Conservation (phyloP, 2,797 vertebrate species). For the Oreochromis grahami region DNA sequence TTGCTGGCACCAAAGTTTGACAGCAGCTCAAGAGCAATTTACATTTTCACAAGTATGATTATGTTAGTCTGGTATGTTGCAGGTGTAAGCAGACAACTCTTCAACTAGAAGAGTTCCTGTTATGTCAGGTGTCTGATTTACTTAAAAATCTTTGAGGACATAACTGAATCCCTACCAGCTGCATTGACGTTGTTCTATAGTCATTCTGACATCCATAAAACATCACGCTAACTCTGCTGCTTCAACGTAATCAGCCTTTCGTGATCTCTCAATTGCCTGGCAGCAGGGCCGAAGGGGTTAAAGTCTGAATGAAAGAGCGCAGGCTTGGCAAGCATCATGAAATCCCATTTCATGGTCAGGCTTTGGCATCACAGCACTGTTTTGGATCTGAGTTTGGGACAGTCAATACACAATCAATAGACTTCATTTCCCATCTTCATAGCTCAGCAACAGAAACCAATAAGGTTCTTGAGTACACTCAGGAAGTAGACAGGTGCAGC, state of each 20-base stretch:
- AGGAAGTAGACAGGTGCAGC: neutral
- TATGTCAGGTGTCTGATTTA: conserved; percentile 24
- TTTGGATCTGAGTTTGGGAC: conserved; percentile 7
- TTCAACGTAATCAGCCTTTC: neutral
- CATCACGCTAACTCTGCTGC: neutral
- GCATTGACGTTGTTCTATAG: neutral
- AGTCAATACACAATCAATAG: conserved; percentile 55
- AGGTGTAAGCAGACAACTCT: conserved; percentile 4
- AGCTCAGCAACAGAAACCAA: conserved; percentile 22
- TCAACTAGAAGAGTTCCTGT: neutral
- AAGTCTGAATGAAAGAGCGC: neutral
- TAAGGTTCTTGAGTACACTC: neutral
- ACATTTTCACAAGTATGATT: conserved; percentile 8
- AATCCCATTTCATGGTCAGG: conserved; percentile 43
- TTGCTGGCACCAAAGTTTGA: conserved; percentile 1
- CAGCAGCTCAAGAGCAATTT: conserved; percentile 24
- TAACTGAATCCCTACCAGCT: neutral
- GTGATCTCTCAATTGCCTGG: neutral
- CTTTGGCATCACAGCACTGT: conserved; percentile 10
- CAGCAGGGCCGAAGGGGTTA: neutral
- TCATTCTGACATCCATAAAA: neutral
- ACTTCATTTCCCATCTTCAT: conserved; percentile 49
- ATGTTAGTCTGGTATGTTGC: neutral
- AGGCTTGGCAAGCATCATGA: conserved; percentile 2
- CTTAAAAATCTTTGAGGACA: conserved; percentile 9